A percentile compares a stretch with the other conserved stretches of the same genome.
These are phyloP conservation scores for Pocota personata DNA, from an alignment of 2,888 invertebrate species.

Conservation along the genomic window DNA sequence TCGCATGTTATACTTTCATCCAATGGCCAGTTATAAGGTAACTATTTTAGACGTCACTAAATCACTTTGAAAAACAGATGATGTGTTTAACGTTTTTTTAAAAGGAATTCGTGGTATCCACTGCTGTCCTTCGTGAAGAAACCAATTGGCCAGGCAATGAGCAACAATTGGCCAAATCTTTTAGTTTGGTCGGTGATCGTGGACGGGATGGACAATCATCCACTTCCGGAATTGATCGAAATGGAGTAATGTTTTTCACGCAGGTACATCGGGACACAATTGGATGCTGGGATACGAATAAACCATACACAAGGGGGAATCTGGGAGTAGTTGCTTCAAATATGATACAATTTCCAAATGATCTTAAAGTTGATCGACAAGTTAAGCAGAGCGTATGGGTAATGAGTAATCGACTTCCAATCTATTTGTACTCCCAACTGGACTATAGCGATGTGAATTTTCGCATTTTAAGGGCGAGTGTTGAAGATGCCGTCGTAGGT, in stretches of 20 bases:
- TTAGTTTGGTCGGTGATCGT: constrained; percentile 83
- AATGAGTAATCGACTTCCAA: constrained; percentile 89
- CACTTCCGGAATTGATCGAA: constrained; percentile 88
- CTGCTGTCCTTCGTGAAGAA: constrained; percentile 87
- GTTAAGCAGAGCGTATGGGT: constrained; percentile 88
- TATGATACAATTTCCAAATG: constrained; percentile 90
- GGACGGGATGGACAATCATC: constrained; percentile 88
- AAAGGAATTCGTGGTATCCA: constrained; percentile 88
- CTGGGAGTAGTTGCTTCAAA: constrained; percentile 81
- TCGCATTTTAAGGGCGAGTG: constrained; percentile 88
- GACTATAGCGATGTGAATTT: constrained; percentile 88
- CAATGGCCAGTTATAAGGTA: constrained; percentile 90
- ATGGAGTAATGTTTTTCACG: constrained; percentile 90
- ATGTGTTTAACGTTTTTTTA: constrained; percentile 8
- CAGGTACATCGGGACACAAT: constrained; percentile 89
- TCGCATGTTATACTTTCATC: constrained; percentile 89
- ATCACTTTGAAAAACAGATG: neutral
- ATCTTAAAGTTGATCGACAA: constrained; percentile 90
- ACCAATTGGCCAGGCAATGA: constrained; percentile 81
- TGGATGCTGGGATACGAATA: constrained; percentile 91
- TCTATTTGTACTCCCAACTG: constrained; percentile 87
- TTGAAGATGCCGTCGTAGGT: constrained; percentile 86
- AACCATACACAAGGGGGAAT: constrained; percentile 86
- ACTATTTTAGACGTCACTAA: neutral
- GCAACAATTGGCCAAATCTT: constrained; percentile 79